Base-by-base conservation (phyloP, 2,113 vertebrate genomes). In the Pseudolaguvia tuberculata region DNA sequence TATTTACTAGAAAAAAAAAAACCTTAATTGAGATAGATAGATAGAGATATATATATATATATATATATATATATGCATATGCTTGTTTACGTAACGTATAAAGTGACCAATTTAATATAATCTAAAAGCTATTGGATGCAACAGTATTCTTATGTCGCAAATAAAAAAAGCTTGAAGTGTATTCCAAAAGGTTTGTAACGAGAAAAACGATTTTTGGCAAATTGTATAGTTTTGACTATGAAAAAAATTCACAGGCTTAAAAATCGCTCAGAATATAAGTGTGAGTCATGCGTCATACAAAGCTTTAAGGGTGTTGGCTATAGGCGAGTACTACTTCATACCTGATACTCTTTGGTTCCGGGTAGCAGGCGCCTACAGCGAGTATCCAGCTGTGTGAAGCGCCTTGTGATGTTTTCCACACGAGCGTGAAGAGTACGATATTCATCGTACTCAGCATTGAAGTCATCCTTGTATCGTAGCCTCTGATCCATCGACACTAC, bases 381-480 rank as follows among this genome's bases (percentile, higher is more conserved):
- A 0, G 86, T 61, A 23, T 93, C 93, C 55, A 98, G 86, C 75
- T 90, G 85, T 67, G 86, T 88, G 79, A 97, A 97, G 67, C 82
- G 92, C 29, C 86, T 88, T 35, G 87, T 92, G 71, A 94, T 84
- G 8, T 59, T 88, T 79, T 96, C 93, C 80, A 96, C 89, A 0
- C 84, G 89, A 67, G 91, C 91, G 14, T 95, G 92, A 78, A 98
- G 76, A 27, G 62, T 77, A 42, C 92, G 89, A 75, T 98, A 97
- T 72, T 97, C 95, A 0, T 91, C 93, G 25, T 94, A 98, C 81
- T 96, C 94, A 0, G 92, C 93, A 18, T 92, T 93, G 84, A 97
- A 98, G 85, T 96, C 95, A 23, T 93, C 79, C 82, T 93, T 93
- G 87, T 95, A 98, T 72, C 83, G 86, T 83, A 95, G 92, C 25